These are phyloP conservation scores for Lucifuga dentata DNA, from an alignment of 2,113 vertebrate species.

Conservation along the genomic window DNA sequence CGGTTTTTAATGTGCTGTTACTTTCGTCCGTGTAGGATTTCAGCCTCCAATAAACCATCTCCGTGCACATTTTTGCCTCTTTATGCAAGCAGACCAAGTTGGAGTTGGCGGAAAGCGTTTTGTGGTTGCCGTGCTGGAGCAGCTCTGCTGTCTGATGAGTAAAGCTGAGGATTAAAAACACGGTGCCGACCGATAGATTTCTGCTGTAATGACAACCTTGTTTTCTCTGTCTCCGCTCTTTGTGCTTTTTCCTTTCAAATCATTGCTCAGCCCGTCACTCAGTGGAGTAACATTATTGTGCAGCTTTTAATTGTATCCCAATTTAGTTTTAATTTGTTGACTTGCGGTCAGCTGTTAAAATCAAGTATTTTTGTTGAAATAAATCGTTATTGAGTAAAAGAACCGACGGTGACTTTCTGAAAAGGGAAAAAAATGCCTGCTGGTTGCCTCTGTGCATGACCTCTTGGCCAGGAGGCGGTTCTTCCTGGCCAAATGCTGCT, in stretches of 20 bases:
- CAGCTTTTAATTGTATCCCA: conserved; percentile 40
- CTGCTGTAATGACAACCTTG: conserved; percentile 58
- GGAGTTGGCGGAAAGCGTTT: conserved; percentile 4
- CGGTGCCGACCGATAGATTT: conserved; percentile 32
- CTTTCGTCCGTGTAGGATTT: conserved; percentile 30
- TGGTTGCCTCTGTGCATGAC: conserved; percentile 81
- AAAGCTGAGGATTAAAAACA: conserved; percentile 22
- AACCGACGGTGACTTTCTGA: conserved; percentile 66
- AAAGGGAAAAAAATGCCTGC: conserved; percentile 75
- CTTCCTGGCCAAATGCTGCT: conserved; percentile 77
- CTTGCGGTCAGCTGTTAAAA: conserved; percentile 59
- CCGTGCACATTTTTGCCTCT: conserved; percentile 28
- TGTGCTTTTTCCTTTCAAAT: conserved; percentile 3
- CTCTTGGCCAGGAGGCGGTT: conserved; percentile 61
- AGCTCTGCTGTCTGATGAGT: conserved; percentile 1
- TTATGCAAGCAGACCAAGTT: conserved; percentile 35
- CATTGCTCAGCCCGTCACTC: conserved; percentile 21
- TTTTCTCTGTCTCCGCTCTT: not conserved
- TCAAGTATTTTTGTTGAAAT: conserved; percentile 68
- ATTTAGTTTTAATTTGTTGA: conserved; percentile 7
- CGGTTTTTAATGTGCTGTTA: conserved; percentile 33
- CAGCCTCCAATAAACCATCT: conserved; percentile 17
- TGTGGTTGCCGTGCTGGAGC: conserved; percentile 7
- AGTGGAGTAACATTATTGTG: conserved; percentile 23
- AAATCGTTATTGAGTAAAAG: conserved; percentile 55